These are phyloP conservation scores for Watersipora subatra DNA, from an alignment of 1,140 invertebrate genomes.

Conservation along the genomic window DNA sequence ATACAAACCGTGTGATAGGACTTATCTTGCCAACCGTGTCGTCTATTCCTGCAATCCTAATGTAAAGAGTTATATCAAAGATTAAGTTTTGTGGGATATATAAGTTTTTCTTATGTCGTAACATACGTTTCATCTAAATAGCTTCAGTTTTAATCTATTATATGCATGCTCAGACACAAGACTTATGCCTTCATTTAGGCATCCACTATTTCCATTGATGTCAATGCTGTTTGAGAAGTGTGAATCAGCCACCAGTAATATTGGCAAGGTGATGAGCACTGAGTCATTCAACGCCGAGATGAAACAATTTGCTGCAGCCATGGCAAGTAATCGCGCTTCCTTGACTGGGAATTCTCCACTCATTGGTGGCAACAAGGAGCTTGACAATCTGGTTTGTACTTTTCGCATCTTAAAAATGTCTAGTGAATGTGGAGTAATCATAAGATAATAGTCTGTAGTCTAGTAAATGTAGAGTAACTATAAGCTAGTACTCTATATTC, in stretches of 20 bases:
- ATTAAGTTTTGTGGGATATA: too few relatives aligned
- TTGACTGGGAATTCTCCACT: slow-evolving; percentile 70
- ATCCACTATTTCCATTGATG: slow-evolving; percentile 39
- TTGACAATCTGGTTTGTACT: slow-evolving; percentile 66
- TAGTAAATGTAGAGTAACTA: background rate
- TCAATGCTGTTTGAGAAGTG: slow-evolving; percentile 39
- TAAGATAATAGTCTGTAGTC: slow-evolving; percentile 1
- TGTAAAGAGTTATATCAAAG: too few relatives aligned
- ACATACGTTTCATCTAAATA: too few relatives aligned
- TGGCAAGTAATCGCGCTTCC: slow-evolving; percentile 55
- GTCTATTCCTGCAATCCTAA: too few relatives aligned
- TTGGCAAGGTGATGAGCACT: slow-evolving; percentile 21
- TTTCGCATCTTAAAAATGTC: slow-evolving; percentile 10
- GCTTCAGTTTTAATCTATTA: too few relatives aligned
- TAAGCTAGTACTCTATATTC: background rate
- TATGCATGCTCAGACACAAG: too few relatives aligned
- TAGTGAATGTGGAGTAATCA: slow-evolving; percentile 5
- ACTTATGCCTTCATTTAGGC: too few relatives aligned
- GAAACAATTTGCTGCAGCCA: slow-evolving; percentile 44
- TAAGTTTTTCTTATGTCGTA: too few relatives aligned
- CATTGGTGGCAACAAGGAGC: slow-evolving; percentile 75
- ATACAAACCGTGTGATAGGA: too few relatives aligned
- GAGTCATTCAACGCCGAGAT: slow-evolving; percentile 33
- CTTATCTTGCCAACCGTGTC: too few relatives aligned
- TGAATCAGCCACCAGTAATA: slow-evolving; percentile 31